phyloP scores from a whole-genome alignment of 2,888 invertebrate species.

The Ptychoptera albimana region DNA sequence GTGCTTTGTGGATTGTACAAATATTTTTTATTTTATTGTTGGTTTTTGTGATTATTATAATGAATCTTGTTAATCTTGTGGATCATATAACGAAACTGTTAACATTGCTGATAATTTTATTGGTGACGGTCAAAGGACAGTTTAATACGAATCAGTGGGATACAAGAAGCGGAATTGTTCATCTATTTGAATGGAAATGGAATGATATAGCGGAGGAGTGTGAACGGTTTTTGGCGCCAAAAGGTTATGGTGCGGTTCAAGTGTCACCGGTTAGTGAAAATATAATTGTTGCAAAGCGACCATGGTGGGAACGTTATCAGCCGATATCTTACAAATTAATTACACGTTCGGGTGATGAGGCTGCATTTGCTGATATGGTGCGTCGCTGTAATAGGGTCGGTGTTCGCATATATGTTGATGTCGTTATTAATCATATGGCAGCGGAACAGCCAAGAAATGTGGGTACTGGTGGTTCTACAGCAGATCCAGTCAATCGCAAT shows the following conservation, averaged over 20 bases:
- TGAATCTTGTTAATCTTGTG: too few relatives aligned
- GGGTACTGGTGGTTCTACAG: slow-evolving; percentile 48
- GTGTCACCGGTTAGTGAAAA: slow-evolving; percentile 16
- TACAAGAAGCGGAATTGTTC: slow-evolving; percentile 50
- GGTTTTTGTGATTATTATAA: too few relatives aligned
- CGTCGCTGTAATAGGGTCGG: slow-evolving; percentile 55
- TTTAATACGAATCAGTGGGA: slow-evolving; percentile 40
- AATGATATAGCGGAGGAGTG: slow-evolving; percentile 65
- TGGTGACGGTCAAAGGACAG: slow-evolving; percentile 20
- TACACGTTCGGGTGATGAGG: slow-evolving; percentile 55
- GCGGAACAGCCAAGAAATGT: slow-evolving; percentile 15
- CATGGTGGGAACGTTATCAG: slow-evolving; percentile 76
- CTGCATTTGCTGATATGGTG: slow-evolving; percentile 55
- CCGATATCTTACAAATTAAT: slow-evolving; percentile 55
- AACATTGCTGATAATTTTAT: too few relatives aligned
- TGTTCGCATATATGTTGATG: slow-evolving; percentile 62
- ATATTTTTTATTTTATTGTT: too few relatives aligned
- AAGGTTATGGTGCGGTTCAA: slow-evolving; percentile 59
- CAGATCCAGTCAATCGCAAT: slow-evolving; percentile 34
- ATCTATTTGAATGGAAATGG: slow-evolving; percentile 74
- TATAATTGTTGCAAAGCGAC: slow-evolving; percentile 34
- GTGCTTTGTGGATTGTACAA: too few relatives aligned
- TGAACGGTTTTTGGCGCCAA: slow-evolving; percentile 55
- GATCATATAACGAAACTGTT: too few relatives aligned
- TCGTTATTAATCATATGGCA: slow-evolving; percentile 73